These are phyloP conservation scores for Drosophila sproati DNA, from an alignment of 1,140 invertebrate genomes.

Conservation along the genomic window DNA sequence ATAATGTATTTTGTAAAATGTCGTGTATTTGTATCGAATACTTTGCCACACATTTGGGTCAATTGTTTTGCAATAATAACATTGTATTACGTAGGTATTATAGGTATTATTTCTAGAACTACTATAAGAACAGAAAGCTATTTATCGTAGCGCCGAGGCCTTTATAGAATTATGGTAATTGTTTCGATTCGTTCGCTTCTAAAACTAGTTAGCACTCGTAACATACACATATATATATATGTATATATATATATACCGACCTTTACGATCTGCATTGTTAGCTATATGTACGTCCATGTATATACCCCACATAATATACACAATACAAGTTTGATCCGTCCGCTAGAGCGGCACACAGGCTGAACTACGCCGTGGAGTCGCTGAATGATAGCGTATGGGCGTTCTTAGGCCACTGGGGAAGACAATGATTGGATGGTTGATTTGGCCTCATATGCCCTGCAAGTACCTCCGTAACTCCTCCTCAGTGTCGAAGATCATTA, in stretches of 20 bases:
- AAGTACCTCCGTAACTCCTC: conserved; percentile 93
- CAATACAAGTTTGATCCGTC: conserved; percentile 3
- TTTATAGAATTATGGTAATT: conserved; percentile 1
- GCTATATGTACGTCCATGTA: background rate
- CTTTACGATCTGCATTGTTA: background rate
- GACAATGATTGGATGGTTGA: conserved; percentile 78
- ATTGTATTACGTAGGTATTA: conserved; percentile 32
- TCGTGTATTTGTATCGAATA: conserved; percentile 25
- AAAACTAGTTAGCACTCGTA: conserved; percentile 37
- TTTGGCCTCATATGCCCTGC: conserved; percentile 83
- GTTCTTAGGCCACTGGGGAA: conserved; percentile 71
- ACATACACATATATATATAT: conserved; percentile 17
- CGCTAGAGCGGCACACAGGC: conserved; percentile 42
- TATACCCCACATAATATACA: background rate
- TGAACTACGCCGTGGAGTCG: conserved; percentile 11
- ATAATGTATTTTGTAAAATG: background rate
- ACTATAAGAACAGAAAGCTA: conserved; percentile 46
- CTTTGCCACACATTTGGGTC: conserved; percentile 24
- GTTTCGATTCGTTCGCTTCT: conserved; percentile 25
- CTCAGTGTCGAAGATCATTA: conserved; percentile 99
- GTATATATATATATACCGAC: conserved; percentile 21
- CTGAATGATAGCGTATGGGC: conserved; percentile 27
- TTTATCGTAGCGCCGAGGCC: conserved; percentile 33
- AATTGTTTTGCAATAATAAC: conserved; percentile 30
- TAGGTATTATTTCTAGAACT: conserved; percentile 35